Base-by-base conservation (phyloP, 1,140 invertebrate genomes). In the Nasonia longicornis region DNA sequence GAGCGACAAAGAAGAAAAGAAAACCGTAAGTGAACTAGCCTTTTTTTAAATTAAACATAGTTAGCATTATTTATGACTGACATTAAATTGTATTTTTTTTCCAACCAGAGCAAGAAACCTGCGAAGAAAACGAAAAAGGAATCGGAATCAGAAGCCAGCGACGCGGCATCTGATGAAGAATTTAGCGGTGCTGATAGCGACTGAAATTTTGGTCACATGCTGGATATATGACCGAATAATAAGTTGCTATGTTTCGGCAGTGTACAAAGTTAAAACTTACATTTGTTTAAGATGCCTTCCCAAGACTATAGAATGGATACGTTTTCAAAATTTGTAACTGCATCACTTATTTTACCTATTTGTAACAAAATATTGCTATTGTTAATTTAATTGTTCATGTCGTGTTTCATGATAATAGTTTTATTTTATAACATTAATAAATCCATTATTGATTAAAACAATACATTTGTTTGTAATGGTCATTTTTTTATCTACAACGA, bases 111-210 rank as follows among this genome's bases (percentile, higher is more conserved):
- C 1, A 87, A 87, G n/a, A 85, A 86, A 75, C n/a, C 75, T 72
- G 14, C 20, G 31, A 81, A 81, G 22, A 76, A 80, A 86, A 83
- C n/a, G 79, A 88, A 86, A 70, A 85, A 86, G 35, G 86, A 88
- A 31, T 86, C 85, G 31, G 89, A 89, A 42, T 87, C 86, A 29
- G 91, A 91, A 77, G 88, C 86, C 20, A 88, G 88, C 83, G 89
- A 88, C 45, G 88, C 87, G 45, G 84, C 85, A 81, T 82, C 86
- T 26, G 90, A 90, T 64, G 89, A 90, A 45, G 86, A 89, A 20
- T 90, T 91, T 1, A 91, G 90, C 79, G 91, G 88, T n/a, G 89
- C 77, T 20, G 89, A 88, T 31, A 91, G 88, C 70, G 90, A 91
- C 84, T 91, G 87, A 88, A 72, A 22, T 48, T 74, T 74, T 4